These are phyloP conservation scores for Gerris buenoi DNA, from an alignment of 1,140 invertebrate genomes.

Conservation along the genomic window DNA sequence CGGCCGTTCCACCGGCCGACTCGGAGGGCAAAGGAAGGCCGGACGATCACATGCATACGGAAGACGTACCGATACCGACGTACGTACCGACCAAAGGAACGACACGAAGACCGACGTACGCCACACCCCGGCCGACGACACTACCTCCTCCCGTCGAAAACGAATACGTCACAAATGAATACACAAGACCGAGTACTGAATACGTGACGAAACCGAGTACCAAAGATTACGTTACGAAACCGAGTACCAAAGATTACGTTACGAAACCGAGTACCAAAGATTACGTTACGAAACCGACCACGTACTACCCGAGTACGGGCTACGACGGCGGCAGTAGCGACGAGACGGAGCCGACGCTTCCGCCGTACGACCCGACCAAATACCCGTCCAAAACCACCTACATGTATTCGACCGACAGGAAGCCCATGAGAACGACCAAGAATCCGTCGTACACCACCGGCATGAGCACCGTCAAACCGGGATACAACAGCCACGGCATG, in stretches of 20 bases:
- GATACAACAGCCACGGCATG: not conserved
- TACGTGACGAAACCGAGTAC: no score
- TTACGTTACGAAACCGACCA: no score
- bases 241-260: no score
- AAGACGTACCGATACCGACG: not conserved
- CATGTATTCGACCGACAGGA: not conserved
- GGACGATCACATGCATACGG: not conserved
- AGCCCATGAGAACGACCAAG: not conserved
- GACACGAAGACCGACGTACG: not conserved
- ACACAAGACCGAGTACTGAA: no score
- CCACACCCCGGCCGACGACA: constrained; percentile 9
- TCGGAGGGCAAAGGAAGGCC: not conserved
- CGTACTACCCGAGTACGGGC: not conserved
- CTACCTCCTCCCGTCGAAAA: constrained; percentile 12
- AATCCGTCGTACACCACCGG: not conserved
- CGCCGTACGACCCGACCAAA: not conserved
- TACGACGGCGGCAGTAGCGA: not conserved
- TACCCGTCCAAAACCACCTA: not conserved
- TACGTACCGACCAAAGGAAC: not conserved
- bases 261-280: no score
- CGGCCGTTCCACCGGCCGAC: not conserved
- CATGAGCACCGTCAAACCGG: not conserved
- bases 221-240: no score
- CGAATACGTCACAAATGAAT: not conserved
- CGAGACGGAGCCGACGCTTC: not conserved